These are phyloP conservation scores for Drosophila elegans DNA, from an alignment of 1,140 invertebrate species.

Conservation along the genomic window DNA sequence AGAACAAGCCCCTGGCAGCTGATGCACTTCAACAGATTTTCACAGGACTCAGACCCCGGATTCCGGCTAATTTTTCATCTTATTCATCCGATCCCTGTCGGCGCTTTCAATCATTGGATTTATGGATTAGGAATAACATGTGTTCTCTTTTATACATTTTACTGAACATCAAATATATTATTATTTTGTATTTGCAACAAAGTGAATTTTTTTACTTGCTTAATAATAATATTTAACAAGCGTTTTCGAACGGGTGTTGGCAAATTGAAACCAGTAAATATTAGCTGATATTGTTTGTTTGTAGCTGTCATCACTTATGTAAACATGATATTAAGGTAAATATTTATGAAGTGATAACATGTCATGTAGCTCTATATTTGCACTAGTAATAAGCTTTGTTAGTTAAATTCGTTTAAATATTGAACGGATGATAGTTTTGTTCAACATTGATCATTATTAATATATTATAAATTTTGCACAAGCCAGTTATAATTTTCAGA, in stretches of 20 bases:
- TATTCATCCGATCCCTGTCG: constrained; percentile 12
- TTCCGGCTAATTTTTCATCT: constrained; percentile 34
- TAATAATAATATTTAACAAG: not conserved
- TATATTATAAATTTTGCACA: too few relatives aligned
- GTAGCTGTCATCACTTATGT: not conserved
- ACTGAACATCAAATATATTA: not conserved
- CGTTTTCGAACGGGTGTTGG: not conserved
- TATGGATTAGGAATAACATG: not conserved
- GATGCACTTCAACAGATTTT: constrained; percentile 62
- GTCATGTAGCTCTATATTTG: too few relatives aligned
- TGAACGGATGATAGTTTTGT: too few relatives aligned
- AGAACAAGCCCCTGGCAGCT: constrained; percentile 24
- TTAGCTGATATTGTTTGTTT: not conserved
- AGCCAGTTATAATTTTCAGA: too few relatives aligned
- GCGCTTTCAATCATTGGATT: constrained; percentile 24
- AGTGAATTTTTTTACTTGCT: not conserved
- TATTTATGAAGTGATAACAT: too few relatives aligned
- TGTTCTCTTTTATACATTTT: not conserved
- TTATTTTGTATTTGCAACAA: not conserved
- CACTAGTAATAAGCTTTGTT: too few relatives aligned
- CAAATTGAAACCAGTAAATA: not conserved
- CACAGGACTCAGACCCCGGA: constrained; percentile 11
- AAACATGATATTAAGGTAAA: too few relatives aligned
- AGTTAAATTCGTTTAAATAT: too few relatives aligned
- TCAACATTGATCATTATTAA: too few relatives aligned